A percentile compares a stretch with the other conserved stretches of the same genome.
Conservation (phyloP, 2,113 vertebrate genomes). For the Poicephalus gulielmi region DNA sequence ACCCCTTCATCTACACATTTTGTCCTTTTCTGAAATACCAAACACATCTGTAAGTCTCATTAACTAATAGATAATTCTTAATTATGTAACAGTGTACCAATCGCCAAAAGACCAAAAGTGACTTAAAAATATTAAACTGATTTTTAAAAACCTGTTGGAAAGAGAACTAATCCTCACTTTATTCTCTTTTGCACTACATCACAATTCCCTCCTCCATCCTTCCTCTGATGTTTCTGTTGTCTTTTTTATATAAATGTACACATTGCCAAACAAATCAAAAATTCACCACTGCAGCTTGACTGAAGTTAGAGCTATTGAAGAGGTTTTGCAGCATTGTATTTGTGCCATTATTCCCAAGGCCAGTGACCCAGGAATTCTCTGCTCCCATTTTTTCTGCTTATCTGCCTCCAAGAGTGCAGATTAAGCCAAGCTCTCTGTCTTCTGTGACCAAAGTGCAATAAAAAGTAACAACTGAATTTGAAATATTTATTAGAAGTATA, state of each 20-base stretch:
- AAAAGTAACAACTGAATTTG: constrained; percentile 51
- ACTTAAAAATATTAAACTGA: neutral
- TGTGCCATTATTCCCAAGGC: neutral
- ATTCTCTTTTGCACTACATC: neutral
- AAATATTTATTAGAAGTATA: constrained; percentile 56
- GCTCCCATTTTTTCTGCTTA: neutral
- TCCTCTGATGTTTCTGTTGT: neutral
- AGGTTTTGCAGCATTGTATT: neutral
- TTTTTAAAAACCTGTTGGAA: neutral
- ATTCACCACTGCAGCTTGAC: neutral
- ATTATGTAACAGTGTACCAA: neutral
- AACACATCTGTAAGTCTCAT: neutral
- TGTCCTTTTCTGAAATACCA: neutral
- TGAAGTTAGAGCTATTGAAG: neutral
- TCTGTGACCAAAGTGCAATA: constrained; percentile 35
- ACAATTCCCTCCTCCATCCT: neutral
- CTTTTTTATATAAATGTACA: neutral
- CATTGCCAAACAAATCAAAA: neutral
- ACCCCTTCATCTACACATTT: accelerated
- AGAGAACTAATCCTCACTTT: neutral
- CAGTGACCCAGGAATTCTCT: neutral
- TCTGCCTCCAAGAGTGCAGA: constrained; percentile 1
- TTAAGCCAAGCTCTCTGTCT: constrained; percentile 15
- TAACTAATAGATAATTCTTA: neutral
- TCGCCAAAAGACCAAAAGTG: neutral